Base-by-base conservation (phyloP, 2,113 vertebrate genomes). In the Stomatorhinus ivindoensis region DNA sequence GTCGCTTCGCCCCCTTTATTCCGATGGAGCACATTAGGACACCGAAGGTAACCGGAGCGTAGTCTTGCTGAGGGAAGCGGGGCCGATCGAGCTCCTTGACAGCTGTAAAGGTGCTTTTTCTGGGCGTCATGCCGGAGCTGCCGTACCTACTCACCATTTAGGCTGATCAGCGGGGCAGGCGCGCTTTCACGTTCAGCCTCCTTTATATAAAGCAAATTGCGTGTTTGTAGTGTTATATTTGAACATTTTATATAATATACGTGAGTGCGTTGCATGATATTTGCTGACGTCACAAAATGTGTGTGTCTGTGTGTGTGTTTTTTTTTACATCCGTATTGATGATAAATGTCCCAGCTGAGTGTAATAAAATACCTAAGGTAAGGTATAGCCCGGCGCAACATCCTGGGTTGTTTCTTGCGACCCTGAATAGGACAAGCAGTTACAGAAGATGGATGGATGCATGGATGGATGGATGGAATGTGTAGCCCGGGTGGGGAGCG, bases 21-120 rank as follows among this genome's bases (percentile, higher is more conserved):
- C 91, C 94, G 94, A 96, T 96, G 96, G 96, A 96, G 93, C 93
- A 96, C 94, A 96, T 96, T 93, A 93, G 95, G 91, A 96, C 95
- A 46, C 96, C 96, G 10, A 96, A 96, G 96, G 96, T 96, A 94
- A 65, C 15, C 47, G n/a, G 13, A 15, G 35, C 15, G 9, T 8
- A 47, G 35, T 61, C 55, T 61, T n/a, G 55, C 24, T n/a, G 21
- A 21, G 55, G 55, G 55, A n/a, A 61, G 7, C 4, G 73, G 31
- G 13, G 73, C 35, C 13, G 35, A 80, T 69, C 27, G 27, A 31
- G 35, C 35, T 80, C 35, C 73, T 13, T 39, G 31, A 42, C 35
- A 15, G 35, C 73, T 42, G 35, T 39, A 80, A 39, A 76, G 31
- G 35, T 76, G 69, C 11, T 31, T 65, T 61, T 65, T 65, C 61